These are phyloP conservation scores for Drosophila lini DNA, from an alignment of 1,140 invertebrate species.

Conservation along the genomic window DNA sequence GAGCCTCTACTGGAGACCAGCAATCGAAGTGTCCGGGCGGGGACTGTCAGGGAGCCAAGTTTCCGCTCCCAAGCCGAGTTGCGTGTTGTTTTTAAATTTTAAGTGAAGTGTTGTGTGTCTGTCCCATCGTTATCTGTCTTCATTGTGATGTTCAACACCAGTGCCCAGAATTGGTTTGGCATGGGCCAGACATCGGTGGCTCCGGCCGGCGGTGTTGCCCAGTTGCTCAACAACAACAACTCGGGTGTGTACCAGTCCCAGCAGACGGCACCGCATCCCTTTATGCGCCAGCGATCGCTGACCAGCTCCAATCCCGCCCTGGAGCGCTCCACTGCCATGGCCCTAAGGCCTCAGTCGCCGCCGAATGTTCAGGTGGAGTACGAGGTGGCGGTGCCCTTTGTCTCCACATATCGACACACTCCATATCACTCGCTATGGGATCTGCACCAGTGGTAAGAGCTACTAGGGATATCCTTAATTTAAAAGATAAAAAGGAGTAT, in stretches of 20 bases:
- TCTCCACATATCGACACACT: conserved; percentile 78
- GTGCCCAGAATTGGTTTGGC: conserved; percentile 78
- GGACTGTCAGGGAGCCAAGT: conserved; percentile 51
- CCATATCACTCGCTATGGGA: conserved; percentile 84
- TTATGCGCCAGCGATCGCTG: conserved; percentile 71
- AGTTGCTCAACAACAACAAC: conserved; percentile 57
- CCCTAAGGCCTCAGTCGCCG: conserved; percentile 57
- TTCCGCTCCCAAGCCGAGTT: conserved; percentile 9
- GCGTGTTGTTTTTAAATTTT: conserved; percentile 51
- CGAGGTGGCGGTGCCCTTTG: conserved; percentile 78
- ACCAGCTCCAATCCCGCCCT: conserved; percentile 79
- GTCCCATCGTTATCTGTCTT: conserved; percentile 2
- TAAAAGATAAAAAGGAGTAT: too few species aligned
- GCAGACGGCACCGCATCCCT: conserved; percentile 46
- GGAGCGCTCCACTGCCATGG: conserved; percentile 51
- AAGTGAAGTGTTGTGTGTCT: conserved; percentile 46
- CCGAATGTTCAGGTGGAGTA: conserved; percentile 80
- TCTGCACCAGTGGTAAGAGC: conserved; percentile 82
- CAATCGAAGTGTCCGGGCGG: conserved; percentile 17
- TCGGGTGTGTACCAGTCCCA: conserved; percentile 22
- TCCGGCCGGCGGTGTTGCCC: conserved; percentile 36
- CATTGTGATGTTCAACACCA: conserved; percentile 66
- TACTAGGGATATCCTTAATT: neutral
- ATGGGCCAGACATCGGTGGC: conserved; percentile 58
- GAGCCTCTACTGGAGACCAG: neutral